Evolutionary conservation across 2,113 vertebrate species (phyloP).

Genomic region (Eubucco bourcierii): DNA sequence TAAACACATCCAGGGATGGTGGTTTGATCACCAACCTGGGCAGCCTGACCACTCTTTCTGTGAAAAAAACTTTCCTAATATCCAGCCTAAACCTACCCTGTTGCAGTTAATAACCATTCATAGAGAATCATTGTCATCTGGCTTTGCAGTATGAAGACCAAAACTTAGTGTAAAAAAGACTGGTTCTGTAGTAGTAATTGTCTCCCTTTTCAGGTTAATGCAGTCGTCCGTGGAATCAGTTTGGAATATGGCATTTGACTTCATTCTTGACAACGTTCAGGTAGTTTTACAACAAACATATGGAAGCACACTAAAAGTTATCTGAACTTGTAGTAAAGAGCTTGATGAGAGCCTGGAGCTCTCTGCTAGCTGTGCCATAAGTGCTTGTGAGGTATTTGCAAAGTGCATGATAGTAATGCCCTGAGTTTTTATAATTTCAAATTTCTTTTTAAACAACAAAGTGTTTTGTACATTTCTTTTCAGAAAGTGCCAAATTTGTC

Average conservation of each 20-base stretch:
- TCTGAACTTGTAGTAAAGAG: slow-evolving; percentile 73
- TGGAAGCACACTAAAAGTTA: slow-evolving; percentile 94
- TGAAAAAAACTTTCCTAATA: too few species aligned
- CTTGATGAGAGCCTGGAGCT: slow-evolving; percentile 72
- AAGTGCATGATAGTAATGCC: slow-evolving; percentile 85
- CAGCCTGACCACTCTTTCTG: too few species aligned
- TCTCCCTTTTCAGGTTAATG: slow-evolving; percentile 84
- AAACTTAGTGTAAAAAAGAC: background rate
- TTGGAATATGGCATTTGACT: slow-evolving; percentile 99
- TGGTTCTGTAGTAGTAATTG: background rate
- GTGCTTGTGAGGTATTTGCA: slow-evolving; percentile 85
- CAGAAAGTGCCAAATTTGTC: slow-evolving; percentile 95
- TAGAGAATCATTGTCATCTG: background rate
- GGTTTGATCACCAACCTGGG: too few species aligned
- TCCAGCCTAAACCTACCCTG: too few species aligned
- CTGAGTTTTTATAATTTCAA: slow-evolving; percentile 81
- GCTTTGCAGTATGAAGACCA: background rate
- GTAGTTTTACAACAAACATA: slow-evolving; percentile 96
- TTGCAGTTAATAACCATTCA: background rate
- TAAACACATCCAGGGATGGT: too few species aligned
- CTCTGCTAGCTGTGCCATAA: slow-evolving; percentile 80
- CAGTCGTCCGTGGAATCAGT: slow-evolving; percentile 96
- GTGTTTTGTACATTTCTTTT: slow-evolving; percentile 89
- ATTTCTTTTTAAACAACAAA: slow-evolving; percentile 81
- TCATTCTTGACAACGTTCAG: slow-evolving; percentile 98